Conservation (phyloP, 1,140 invertebrate genomes). For the Hylyphantes graminicola region DNA sequence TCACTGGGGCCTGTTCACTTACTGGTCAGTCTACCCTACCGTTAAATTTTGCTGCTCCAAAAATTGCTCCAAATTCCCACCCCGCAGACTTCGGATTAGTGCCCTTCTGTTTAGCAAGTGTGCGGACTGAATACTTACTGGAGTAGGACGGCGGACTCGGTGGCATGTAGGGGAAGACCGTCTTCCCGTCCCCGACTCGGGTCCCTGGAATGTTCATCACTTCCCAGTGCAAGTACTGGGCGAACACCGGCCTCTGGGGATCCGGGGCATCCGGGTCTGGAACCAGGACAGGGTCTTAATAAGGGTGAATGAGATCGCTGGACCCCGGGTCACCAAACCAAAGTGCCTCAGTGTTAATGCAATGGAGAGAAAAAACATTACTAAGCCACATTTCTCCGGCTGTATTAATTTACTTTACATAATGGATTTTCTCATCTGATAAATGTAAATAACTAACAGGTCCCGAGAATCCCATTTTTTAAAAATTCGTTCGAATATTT, state of each 20-base stretch:
- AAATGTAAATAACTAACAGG: too few species aligned
- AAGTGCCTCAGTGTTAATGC: too few species aligned
- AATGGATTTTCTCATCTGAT: too few species aligned
- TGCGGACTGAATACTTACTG: constrained; percentile 11
- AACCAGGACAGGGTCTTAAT: neutral
- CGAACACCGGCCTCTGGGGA: constrained; percentile 19
- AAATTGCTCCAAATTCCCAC: neutral
- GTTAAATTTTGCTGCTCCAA: neutral
- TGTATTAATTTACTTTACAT: too few species aligned
- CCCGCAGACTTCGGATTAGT: neutral
- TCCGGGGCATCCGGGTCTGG: constrained; percentile 44
- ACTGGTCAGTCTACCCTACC: too few species aligned
- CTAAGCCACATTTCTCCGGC: too few species aligned
- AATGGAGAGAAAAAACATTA: too few species aligned
- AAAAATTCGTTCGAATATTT: too few species aligned
- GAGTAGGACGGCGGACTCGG: constrained; percentile 39
- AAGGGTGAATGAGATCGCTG: too few species aligned
- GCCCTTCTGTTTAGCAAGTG: neutral
- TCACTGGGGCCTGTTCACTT: too few species aligned
- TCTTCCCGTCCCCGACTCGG: constrained; percentile 6
- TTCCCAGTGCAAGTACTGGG: constrained; percentile 43
- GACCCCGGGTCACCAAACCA: too few species aligned
- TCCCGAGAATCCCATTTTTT: too few species aligned
- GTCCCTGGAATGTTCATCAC: constrained; percentile 31
- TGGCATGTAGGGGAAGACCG: constrained; percentile 3